phyloP scores from a whole-genome alignment of 2,888 invertebrate species.

The Pollenia angustigena region DNA sequence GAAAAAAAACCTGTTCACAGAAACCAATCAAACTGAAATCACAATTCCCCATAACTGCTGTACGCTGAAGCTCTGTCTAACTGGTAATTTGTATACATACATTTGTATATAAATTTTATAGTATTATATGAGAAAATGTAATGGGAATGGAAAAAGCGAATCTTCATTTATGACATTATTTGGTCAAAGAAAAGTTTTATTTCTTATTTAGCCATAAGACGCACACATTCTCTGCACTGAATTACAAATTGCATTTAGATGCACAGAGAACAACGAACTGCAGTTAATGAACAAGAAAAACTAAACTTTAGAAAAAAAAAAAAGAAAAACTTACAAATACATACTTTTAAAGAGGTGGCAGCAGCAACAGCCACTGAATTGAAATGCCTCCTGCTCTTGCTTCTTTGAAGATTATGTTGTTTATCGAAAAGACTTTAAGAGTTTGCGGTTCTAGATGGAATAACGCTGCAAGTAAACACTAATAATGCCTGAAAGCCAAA shows the following conservation, averaged over 20 bases:
- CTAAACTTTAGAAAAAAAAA: slow-evolving; percentile 14
- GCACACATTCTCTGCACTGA: slow-evolving; percentile 68
- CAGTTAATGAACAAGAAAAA: slow-evolving; percentile 19
- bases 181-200: slow-evolving; percentile 48
- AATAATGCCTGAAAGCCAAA: slow-evolving; percentile 51
- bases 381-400: slow-evolving; percentile 29
- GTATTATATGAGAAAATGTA: slow-evolving; percentile 18
- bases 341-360: slow-evolving; percentile 3
- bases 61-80: neutral
- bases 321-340: slow-evolving; percentile 13
- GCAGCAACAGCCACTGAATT: slow-evolving; percentile 12
- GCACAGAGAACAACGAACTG: slow-evolving; percentile 39
- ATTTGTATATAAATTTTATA: neutral
- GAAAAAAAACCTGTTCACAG: slow-evolving; percentile 58
- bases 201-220: slow-evolving; percentile 68
- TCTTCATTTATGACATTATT: slow-evolving; percentile 62
- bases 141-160: slow-evolving; percentile 25
- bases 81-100: neutral
- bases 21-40: slow-evolving; percentile 42
- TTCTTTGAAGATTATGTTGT: slow-evolving; percentile 26
- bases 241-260: slow-evolving; percentile 62
- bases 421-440: slow-evolving; percentile 21
- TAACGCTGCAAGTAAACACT: slow-evolving; percentile 25
- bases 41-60: slow-evolving; percentile 26
- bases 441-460: slow-evolving; percentile 17